Evolutionary conservation across 1,140 invertebrate genomes (phyloP).

Genomic region (Tetraneura akinire): DNA sequence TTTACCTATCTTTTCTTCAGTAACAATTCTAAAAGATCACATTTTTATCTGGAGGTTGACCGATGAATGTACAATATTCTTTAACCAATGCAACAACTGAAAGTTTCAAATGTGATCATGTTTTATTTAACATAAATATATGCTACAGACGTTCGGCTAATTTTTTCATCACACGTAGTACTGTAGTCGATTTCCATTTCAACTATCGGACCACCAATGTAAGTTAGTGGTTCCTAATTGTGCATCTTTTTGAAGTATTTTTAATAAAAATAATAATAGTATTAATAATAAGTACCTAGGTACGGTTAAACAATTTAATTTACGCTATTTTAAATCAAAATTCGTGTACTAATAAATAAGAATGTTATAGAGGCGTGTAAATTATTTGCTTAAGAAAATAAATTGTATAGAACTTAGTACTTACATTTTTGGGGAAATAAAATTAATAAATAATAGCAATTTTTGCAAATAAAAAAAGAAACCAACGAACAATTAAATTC

Average conservation of each 20-base stretch:
- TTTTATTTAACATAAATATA: constrained; percentile 86
- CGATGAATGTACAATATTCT: constrained; percentile 93
- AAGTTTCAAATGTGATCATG: constrained; percentile 95
- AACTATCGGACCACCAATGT: constrained; percentile 62
- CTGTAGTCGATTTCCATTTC: constrained; percentile 98
- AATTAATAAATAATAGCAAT: too few species aligned
- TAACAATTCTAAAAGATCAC: constrained; percentile 91
- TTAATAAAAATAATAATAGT: background rate
- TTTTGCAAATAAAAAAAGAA: too few species aligned
- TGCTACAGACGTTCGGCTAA: constrained; percentile 93
- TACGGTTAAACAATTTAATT: too few species aligned
- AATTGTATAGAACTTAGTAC: too few species aligned
- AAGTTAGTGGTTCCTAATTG: constrained; percentile 40
- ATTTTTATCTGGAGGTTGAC: constrained; percentile 90
- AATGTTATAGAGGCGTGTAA: too few species aligned
- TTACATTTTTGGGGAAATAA: too few species aligned
- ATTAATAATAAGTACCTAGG: too few species aligned
- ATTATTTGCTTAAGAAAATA: too few species aligned
- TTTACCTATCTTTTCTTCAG: constrained; percentile 91
- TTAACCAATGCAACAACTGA: constrained; percentile 99
- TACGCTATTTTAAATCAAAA: too few species aligned
- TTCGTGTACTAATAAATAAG: too few species aligned
- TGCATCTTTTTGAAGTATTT: constrained; percentile 31
- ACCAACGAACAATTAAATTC: too few species aligned
- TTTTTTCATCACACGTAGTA: constrained; percentile 89